These are phyloP conservation scores for Drosophila guanche DNA, from an alignment of 1,140 invertebrate species.

Conservation along the genomic window DNA sequence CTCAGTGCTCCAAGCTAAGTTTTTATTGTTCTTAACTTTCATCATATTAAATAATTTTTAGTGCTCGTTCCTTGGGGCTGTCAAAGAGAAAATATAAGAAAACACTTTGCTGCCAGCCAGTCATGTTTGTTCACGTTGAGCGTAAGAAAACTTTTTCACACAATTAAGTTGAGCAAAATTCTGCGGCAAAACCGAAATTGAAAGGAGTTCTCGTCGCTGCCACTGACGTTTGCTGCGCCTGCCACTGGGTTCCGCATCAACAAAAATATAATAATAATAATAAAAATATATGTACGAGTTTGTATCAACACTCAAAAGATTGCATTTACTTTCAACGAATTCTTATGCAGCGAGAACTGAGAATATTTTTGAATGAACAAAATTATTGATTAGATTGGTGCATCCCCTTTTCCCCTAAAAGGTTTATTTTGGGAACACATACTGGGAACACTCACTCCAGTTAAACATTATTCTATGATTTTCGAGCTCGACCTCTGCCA, in stretches of 20 bases:
- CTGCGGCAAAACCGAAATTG: slow-evolving; percentile 24
- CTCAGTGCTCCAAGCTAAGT: slow-evolving; percentile 10
- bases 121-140: slow-evolving; percentile 47
- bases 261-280: slow-evolving; percentile 16
- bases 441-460: slow-evolving; percentile 2
- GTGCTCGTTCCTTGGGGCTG: slow-evolving; percentile 28
- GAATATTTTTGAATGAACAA: no score
- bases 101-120: slow-evolving; percentile 55
- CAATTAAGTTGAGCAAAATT: slow-evolving; percentile 61
- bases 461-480: slow-evolving; percentile 1
- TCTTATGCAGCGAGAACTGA: no score
- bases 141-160: slow-evolving; percentile 62
- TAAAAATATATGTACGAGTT: background rate
- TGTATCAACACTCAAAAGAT: no score
- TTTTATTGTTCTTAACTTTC: slow-evolving; percentile 32
- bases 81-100: slow-evolving; percentile 26
- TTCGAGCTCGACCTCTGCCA: background rate
- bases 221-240: slow-evolving; percentile 8
- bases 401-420: no score
- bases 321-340: no score
- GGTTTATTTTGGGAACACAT: background rate
- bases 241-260: slow-evolving; percentile 14
- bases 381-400: no score
- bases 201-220: slow-evolving; percentile 17
- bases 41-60: slow-evolving; percentile 54